A percentile compares a stretch with the other conserved stretches of the same genome.
These are phyloP conservation scores for Corythoichthys haematopterus DNA, from an alignment of 2,113 vertebrate genomes.

Conservation along the genomic window DNA sequence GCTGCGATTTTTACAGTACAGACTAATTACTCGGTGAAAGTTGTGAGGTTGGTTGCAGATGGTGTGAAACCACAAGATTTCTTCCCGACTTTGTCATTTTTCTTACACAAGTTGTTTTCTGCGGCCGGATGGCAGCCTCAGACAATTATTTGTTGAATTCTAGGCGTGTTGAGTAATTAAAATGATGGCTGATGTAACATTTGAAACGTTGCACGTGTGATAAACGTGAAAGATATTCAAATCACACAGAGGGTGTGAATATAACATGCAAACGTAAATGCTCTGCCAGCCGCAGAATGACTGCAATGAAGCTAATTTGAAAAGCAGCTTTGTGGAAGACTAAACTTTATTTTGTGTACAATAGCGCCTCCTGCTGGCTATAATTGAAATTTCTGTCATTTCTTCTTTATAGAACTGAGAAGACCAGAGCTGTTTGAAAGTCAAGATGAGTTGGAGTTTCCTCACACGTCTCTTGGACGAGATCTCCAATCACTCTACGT, in stretches of 20 bases:
- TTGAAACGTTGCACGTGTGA: neutral
- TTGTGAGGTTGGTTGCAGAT: conserved; percentile 19
- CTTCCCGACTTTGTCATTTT: neutral
- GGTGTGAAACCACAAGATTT: conserved; percentile 43
- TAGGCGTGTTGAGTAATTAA: neutral
- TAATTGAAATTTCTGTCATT: neutral
- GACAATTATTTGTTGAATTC: neutral
- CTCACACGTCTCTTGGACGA: conserved; percentile 86
- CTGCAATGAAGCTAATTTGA: neutral
- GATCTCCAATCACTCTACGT: conserved; percentile 92
- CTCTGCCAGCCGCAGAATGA: neutral
- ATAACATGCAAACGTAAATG: neutral
- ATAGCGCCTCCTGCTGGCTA: conserved; percentile 24
- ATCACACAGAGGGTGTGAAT: neutral
- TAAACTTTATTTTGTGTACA: neutral
- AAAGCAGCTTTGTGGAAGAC: neutral
- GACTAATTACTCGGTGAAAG: conserved; percentile 27
- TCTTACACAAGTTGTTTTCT: neutral
- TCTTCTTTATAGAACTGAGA: conserved; percentile 44
- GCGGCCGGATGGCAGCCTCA: neutral
- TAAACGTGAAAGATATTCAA: neutral
- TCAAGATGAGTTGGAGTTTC: conserved; percentile 91
- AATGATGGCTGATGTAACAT: neutral
- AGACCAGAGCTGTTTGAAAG: conserved; percentile 10
- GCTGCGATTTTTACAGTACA: conserved; percentile 8